A percentile compares a stretch with the other conserved stretches of the same genome.
Evolutionary conservation across 2,113 vertebrate genomes (phyloP).

Genomic region (Ciconia maguari): DNA sequence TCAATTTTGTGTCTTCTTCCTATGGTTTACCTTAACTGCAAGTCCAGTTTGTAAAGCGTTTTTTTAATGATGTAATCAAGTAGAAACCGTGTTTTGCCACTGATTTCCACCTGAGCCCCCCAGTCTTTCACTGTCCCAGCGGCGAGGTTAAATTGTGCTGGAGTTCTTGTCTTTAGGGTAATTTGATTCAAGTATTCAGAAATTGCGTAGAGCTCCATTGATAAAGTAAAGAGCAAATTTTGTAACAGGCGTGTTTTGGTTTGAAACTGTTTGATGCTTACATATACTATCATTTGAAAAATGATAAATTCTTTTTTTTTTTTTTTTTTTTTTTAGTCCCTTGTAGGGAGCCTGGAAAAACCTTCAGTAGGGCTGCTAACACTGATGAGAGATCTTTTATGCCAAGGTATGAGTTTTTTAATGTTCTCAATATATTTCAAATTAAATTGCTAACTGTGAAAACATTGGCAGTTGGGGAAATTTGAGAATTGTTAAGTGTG

Average conservation of each 20-base stretch:
- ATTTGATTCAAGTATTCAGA: background rate
- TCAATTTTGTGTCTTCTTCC: background rate
- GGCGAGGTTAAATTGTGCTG: background rate
- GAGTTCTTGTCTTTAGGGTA: background rate
- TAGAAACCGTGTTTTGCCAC: background rate
- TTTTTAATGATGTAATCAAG: background rate
- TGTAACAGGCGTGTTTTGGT: background rate
- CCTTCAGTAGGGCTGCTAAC: conserved; percentile 41
- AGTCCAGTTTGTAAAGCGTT: background rate
- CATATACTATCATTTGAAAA: background rate
- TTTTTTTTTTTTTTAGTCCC: background rate
- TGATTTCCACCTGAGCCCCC: background rate
- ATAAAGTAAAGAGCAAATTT: background rate
- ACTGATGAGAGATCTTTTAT: conserved; percentile 75
- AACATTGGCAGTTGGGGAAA: background rate
- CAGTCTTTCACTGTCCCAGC: background rate
- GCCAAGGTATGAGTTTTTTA: conserved; percentile 54
- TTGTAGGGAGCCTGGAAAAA: conserved; percentile 8
- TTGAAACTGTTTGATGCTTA: background rate
- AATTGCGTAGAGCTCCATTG: background rate
- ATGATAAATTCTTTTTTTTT: background rate
- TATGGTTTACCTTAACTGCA: background rate
- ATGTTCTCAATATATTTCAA: background rate
- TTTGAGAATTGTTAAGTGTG: background rate
- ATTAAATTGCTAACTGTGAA: background rate